Base-by-base conservation (phyloP, 2,888 invertebrate genomes). In the Leptopilina drosophilae region DNA sequence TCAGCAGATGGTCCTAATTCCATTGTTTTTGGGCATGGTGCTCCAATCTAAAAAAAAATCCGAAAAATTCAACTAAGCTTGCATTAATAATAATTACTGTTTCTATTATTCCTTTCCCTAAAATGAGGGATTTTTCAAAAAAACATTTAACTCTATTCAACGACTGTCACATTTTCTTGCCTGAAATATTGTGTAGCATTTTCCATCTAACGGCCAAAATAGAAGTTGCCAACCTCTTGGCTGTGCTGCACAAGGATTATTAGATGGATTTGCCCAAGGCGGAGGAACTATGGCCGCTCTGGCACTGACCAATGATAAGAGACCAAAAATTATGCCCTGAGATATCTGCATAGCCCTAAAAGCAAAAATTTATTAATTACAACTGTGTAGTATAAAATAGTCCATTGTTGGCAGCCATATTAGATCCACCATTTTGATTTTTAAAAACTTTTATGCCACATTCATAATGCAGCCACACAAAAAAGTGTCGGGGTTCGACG, bases 121-220 rank as follows among this genome's bases (percentile, higher is more conserved):
- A 2, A 5, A 33, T 33, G 33, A 33, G 33, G 33, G 0, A 2
- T 33, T 33, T 33, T 33, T 33, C 3, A 33, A 33, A 33, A 33
- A 33, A 33, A 1, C 1, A 4, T 2, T 33, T 33, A 33, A 33
- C 3, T 33, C 33, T 33, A 26, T 26, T 33, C 33, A 33, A 33
- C 2, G 5, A 33, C 33, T 33, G 33, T 33, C 7, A 59, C n/a
- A 59, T 59, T 59, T 59, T n/a, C 82, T 85, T 89, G 94, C 95
- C 93, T 96, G 95, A 89, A 97, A 97, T 91, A 97, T 97, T 90
- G 96, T 96, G 91, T 97, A 97, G 92, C 97, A 97, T 91, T 96
- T 95, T 82, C 96, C 95, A 89, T 97, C 95, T 0, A 94, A 93
- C 9, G 96, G 95, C 97, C 97, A 97, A 91, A 95, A 97, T 78